These are phyloP conservation scores for Xestobium rufovillosum DNA, from an alignment of 2,888 invertebrate species.

Conservation along the genomic window DNA sequence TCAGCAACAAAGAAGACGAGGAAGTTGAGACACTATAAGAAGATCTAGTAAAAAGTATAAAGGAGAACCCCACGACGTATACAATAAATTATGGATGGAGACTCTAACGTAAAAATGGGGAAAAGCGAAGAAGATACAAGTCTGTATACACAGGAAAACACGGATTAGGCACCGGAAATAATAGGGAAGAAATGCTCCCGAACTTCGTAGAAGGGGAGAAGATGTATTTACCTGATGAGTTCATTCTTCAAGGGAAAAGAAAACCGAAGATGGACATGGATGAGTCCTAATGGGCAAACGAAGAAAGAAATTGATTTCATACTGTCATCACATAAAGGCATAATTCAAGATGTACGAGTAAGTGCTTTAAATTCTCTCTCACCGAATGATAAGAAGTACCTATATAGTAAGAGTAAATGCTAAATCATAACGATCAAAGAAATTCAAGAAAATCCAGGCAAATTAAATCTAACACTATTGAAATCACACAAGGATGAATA, in stretches of 20 bases:
- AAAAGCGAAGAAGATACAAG: conserved; percentile 10
- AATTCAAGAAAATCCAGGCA: no score
- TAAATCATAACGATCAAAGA: no score
- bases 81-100: conserved; percentile 12
- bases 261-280: conserved; percentile 16
- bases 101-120: conserved; percentile 15
- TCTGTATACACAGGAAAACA: conserved; percentile 11
- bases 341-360: conserved; percentile 4
- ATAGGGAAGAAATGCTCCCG: conserved; percentile 12
- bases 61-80: no score
- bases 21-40: no score
- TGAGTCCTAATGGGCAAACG: conserved; percentile 11
- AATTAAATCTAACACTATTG: no score
- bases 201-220: conserved; percentile 10
- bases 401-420: no score
- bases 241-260: conserved; percentile 13
- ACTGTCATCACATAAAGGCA: conserved; percentile 4
- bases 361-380: conserved; percentile 5
- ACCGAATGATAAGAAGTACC: conserved; percentile 1
- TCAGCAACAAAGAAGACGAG: no score
- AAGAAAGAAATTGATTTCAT: conserved; percentile 11
- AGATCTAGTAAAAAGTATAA: no score
- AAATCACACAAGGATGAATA: no score
- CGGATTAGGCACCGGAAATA: conserved; percentile 14
- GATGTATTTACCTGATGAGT: conserved; percentile 11